A percentile compares a stretch with the other conserved stretches of the same genome.
Conservation (phyloP, 2,113 vertebrate species). For the Ceyx margarethae region DNA sequence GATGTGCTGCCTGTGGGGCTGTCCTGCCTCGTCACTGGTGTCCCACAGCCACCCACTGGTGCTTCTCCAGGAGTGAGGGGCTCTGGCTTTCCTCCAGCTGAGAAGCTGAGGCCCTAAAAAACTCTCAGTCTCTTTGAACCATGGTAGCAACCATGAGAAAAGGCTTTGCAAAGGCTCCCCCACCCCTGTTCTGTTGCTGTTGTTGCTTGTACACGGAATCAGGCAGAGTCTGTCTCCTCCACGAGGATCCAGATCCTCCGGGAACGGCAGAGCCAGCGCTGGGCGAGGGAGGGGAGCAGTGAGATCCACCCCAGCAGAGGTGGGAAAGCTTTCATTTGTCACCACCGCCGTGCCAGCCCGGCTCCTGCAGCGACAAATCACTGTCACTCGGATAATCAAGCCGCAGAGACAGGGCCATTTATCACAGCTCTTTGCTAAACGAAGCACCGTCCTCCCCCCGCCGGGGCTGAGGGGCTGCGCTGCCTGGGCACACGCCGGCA, state of each 20-base stretch:
- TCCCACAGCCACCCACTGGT: not conserved
- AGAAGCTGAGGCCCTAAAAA: not conserved
- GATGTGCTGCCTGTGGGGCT: not conserved
- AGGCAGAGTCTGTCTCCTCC: not conserved
- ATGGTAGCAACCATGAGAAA: not conserved
- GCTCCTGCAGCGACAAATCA: not conserved
- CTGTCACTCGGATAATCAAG: not conserved
- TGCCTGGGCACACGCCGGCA: not conserved
- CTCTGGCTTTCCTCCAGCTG: not conserved
- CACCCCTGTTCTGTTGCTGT: not conserved
- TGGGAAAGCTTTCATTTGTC: not conserved
- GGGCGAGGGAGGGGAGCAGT: not conserved
- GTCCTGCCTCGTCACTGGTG: not conserved
- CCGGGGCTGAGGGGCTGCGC: not conserved
- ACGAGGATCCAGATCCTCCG: accelerated
- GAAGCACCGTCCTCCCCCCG: not conserved
- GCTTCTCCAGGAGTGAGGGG: not conserved
- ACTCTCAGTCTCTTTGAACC: not conserved
- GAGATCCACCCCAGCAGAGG: not conserved
- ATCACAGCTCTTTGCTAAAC: not conserved
- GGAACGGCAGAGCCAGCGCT: not conserved
- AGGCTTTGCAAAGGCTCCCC: not conserved
- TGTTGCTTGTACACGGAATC: not conserved
- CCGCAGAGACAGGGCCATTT: not conserved
- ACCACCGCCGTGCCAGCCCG: not conserved